A percentile compares a stretch with the other conserved stretches of the same genome.
phyloP scores from a whole-genome alignment of 1,140 invertebrate genomes.

The Rhysida immarginata region DNA sequence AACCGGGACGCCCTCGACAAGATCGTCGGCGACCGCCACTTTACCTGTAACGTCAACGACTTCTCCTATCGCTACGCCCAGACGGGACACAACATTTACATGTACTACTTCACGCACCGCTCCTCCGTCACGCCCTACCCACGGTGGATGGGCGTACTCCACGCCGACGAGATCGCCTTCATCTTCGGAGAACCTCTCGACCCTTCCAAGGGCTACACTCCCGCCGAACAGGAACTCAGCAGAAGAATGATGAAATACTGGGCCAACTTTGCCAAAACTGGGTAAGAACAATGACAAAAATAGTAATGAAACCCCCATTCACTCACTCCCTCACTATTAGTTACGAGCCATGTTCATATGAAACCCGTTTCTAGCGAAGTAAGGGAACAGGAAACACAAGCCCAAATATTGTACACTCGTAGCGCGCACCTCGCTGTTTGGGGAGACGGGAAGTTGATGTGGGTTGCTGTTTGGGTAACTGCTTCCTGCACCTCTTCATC shows the following conservation, averaged over 20 bases:
- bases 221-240: slow-evolving; percentile 62
- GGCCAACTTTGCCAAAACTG: slow-evolving; percentile 88
- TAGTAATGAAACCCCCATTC: neutral
- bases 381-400: too few relatives aligned
- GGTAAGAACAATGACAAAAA: slow-evolving; percentile 42
- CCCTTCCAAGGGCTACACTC: slow-evolving; percentile 54
- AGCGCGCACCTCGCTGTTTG: too few relatives aligned
- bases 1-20: slow-evolving; percentile 76
- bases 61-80: slow-evolving; percentile 69
- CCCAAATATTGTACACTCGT: too few relatives aligned
- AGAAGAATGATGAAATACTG: slow-evolving; percentile 83
- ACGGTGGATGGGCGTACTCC: slow-evolving; percentile 87
- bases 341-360: too few relatives aligned
- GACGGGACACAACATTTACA: slow-evolving; percentile 77
- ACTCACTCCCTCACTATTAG: too few relatives aligned
- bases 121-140: slow-evolving; percentile 78
- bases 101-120: slow-evolving; percentile 87
- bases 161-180: slow-evolving; percentile 90
- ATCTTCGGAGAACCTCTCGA: slow-evolving; percentile 85
- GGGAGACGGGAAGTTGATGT: too few relatives aligned
- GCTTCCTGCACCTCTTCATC: too few relatives aligned
- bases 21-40: slow-evolving; percentile 93
- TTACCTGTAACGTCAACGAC: slow-evolving; percentile 88
- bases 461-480: too few relatives aligned
- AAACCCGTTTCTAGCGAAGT: too few relatives aligned